Conservation (phyloP, 2,888 invertebrate genomes). For the Callimorpha dominula region DNA sequence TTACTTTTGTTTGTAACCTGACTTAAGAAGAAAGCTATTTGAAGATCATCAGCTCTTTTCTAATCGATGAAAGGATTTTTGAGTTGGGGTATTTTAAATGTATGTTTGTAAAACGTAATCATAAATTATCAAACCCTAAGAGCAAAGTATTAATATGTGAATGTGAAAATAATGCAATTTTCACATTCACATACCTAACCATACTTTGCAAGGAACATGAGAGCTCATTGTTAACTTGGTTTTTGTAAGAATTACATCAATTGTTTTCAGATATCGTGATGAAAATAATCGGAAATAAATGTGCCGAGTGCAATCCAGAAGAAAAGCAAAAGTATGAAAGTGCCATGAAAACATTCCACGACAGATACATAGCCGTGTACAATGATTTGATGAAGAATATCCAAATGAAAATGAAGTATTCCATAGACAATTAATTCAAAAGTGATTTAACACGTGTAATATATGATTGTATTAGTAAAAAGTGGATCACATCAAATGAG, state of each 20-base stretch:
- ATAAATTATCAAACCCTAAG: too few relatives aligned
- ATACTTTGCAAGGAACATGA: too few relatives aligned
- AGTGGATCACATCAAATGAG: neutral
- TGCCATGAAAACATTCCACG: constrained; percentile 41
- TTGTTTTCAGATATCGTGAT: constrained; percentile 43
- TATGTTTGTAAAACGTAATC: too few relatives aligned
- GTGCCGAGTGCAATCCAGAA: constrained; percentile 54
- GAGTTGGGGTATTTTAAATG: too few relatives aligned
- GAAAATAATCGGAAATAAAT: constrained; percentile 45
- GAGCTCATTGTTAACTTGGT: neutral
- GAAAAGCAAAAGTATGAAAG: constrained; percentile 53
- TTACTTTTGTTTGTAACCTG: too few relatives aligned
- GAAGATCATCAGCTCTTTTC: too few relatives aligned
- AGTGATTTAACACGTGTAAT: neutral
- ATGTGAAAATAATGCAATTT: too few relatives aligned
- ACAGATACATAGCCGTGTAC: constrained; percentile 41
- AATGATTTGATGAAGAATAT: constrained; percentile 29
- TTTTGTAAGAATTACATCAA: neutral
- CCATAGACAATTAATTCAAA: neutral
- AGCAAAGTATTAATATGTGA: too few relatives aligned
- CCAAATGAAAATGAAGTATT: constrained; percentile 5
- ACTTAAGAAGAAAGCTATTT: too few relatives aligned
- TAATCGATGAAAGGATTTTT: too few relatives aligned
- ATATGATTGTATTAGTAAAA: neutral
- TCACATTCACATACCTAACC: too few relatives aligned